These are phyloP conservation scores for Mus minutoides DNA, from an alignment of 2,797 vertebrate genomes.

Conservation along the genomic window DNA sequence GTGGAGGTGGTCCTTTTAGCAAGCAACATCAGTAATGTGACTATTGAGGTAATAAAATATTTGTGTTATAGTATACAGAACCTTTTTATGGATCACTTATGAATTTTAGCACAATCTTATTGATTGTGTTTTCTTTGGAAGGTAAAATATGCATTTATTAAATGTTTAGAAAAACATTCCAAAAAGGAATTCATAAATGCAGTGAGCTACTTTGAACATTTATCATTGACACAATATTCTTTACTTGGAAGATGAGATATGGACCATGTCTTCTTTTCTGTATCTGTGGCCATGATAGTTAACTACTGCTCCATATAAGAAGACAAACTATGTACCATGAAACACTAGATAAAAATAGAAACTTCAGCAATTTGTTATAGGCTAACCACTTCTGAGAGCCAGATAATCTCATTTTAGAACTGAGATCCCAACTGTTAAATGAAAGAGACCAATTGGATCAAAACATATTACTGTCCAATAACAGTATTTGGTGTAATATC, in stretches of 20 bases:
- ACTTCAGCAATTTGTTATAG: not conserved
- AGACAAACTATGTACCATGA: not conserved
- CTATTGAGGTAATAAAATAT: conserved; percentile 48
- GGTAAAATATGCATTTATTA: not conserved
- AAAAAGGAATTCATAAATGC: conserved; percentile 18
- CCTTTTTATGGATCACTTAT: conserved; percentile 20
- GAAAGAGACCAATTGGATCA: conserved; percentile 4
- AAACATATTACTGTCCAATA: not conserved
- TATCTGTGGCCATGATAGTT: not conserved
- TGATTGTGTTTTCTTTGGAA: not conserved
- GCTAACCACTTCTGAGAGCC: not conserved
- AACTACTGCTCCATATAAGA: not conserved
- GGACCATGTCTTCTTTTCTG: not conserved
- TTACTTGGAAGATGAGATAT: not conserved
- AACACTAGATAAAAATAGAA: conserved; percentile 28
- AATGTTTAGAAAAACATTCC: conserved; percentile 43
- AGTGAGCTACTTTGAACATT: not conserved
- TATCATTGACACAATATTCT: not conserved
- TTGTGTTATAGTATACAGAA: not conserved
- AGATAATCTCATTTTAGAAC: not conserved
- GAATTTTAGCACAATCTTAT: conserved; percentile 12
- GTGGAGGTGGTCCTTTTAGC: not conserved
- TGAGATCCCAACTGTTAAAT: not conserved
- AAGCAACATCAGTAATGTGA: not conserved
- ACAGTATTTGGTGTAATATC: not conserved